Evolutionary conservation across 2,797 vertebrate genomes (phyloP), one percentile per base, ranked within the genome.

Genomic region (Lepidocolaptes lacrymiger): DNA sequence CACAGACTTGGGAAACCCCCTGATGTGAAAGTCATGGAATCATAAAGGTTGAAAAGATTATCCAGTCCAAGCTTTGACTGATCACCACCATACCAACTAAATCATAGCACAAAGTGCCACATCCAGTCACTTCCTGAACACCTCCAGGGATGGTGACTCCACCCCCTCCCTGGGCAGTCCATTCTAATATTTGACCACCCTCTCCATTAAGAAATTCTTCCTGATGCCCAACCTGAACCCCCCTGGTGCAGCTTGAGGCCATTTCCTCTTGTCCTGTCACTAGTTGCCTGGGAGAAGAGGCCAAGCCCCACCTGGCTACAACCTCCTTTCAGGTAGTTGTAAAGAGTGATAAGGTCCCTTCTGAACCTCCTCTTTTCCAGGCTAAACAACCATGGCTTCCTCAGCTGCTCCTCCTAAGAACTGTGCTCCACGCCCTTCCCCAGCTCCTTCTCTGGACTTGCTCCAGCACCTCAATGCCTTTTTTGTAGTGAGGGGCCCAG

Each of bases 321-420:
- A 2, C 7, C 32, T 58, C 12, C 43, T 64, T 43, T 51, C 32
- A 37, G 12, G 22, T 5, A 5, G 10, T 1, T 49, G 58, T 3
- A 56, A 4, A 22, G 74, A n/a, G 19, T 1, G 1, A 4, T 13
- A 72, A 64, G 10, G 27, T 24, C 7, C 5, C 23, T 23, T 2
- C 11, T 18, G 10, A 43, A 23, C 6, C 16, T 23, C 13, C 27
- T 24, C 7, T 72, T 51, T 19, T 64, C 27, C 44, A 37, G 12
- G 5, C 3, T 23, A 15, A 64, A 56, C 32, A 51, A 0, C 2
- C 3, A 9, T 36, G 27, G 22, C 9, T 71, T 32, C 15, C 43
- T 64, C 66, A 56, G 49, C 15, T 51, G 32, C 36, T n/a, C 34
- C 36, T 63, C 36, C 11, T 6, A 43, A n/a, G 32, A 43, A 12